Base-by-base conservation (phyloP, 2,888 invertebrate species). In the Linnaemya tessellans region DNA sequence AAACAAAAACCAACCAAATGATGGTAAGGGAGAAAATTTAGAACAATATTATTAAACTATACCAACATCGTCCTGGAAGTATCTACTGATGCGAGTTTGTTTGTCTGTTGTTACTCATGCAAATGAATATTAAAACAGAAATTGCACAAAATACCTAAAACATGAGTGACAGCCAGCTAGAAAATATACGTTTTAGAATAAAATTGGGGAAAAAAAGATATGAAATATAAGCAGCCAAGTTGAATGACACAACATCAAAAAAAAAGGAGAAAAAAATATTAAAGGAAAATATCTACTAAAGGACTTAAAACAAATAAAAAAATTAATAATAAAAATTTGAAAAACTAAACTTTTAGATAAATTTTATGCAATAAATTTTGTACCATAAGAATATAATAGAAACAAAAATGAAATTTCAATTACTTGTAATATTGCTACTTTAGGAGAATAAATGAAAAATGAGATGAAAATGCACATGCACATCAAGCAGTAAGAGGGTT, bases 301-400 rank as follows among this genome's bases (percentile, higher is more conserved):
- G 30, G 10, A 74, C 41, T 64, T 64, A 35, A 62, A 43, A 54
- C 3, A 22, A 20, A 18, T 10, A 43, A 13, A 62, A 51, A 51
- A 64, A 51, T 15, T 38, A 35, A 56, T 35, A 51, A 54, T 9
- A 58, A 43, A 54, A 64, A 56, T 54, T 43, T 46, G 15, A 60
- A 58, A 68, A 38, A 65, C 25, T 22, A 62, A 81, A 81, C 68
- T 81, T 81, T 81, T 68, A 68, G 68, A 81, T 68, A 62, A 81
- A 81, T 75, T 81, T 81, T 81, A 75, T 80, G 74, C 60, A 68
- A 81, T 30, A 81, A 81, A 68, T 81, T 81, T 81, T 81, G 67
- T 74, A 79, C 79, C 20, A 54, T 22, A 68, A 68, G 54, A 38
- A 51, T 22, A 15, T 49, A n/a, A 62, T n/a, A n/a, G n/a, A 62